phyloP scores from a whole-genome alignment of 2,888 invertebrate genomes.

The Palloptera scutellata region DNA sequence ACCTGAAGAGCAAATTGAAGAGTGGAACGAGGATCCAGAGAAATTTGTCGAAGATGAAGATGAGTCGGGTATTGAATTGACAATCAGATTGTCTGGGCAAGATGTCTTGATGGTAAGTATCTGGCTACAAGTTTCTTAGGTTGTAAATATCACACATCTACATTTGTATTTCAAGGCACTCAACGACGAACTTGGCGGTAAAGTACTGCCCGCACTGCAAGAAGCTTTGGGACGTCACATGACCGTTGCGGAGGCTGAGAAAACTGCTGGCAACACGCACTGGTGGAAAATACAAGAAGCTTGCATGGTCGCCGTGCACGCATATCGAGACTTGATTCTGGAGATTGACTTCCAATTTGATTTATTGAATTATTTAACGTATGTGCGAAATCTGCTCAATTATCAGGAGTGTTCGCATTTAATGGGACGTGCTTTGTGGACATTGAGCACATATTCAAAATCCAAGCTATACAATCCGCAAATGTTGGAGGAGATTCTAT shows the following conservation, averaged over 20 bases:
- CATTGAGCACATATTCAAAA: conserved; percentile 60
- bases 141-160: background rate
- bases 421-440: conserved; percentile 62
- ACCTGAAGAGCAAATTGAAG: conserved; percentile 72
- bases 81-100: conserved; percentile 73
- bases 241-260: conserved; percentile 67
- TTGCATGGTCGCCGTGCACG: conserved; percentile 71
- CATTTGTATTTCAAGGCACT: conserved; percentile 54
- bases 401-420: conserved; percentile 59
- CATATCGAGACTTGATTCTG: conserved; percentile 64
- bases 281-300: conserved; percentile 77
- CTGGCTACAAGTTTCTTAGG: background rate
- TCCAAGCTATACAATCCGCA: conserved; percentile 61
- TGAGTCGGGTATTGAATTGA: conserved; percentile 70
- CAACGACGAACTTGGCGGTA: conserved; percentile 67
- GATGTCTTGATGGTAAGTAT: conserved; percentile 69
- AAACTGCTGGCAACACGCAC: conserved; percentile 63
- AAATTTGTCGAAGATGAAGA: conserved; percentile 77
- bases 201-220: conserved; percentile 68
- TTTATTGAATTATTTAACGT: conserved; percentile 60
- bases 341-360: conserved; percentile 61
- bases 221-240: conserved; percentile 70
- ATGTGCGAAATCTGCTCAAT: conserved; percentile 59
- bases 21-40: conserved; percentile 72
- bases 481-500: conserved; percentile 59